Evolutionary conservation across 2,797 vertebrate genomes (phyloP), one percentile per base, ranked within the genome.

Genomic region (Peromyscus nudipes): DNA sequence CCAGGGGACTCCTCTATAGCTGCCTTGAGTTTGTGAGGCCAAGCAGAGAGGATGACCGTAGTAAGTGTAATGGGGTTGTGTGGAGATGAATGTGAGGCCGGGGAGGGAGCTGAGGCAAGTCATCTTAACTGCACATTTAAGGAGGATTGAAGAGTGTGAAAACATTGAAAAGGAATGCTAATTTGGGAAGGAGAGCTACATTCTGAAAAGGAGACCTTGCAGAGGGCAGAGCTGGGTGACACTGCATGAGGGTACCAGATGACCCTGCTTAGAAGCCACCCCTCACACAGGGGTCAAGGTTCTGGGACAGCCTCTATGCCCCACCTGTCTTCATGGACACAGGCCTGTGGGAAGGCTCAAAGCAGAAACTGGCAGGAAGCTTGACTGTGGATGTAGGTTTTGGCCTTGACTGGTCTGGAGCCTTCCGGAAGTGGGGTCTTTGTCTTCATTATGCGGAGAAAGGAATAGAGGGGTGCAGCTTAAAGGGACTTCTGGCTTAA

Each of bases 81-180:
- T 6, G 57, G 89, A 97, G 94, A 98, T 96, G 64, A 93, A 97
- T 85, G 67, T 43, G 88, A 62, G 90, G 49, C 95, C 3, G 7
- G 1, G 0, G 0, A 31, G 69, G 94, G 84, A 91, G 80, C 60
- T 19, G 60, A 80, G 92, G 57, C 77, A 55, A 96, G 57, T 91
- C 89, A 1, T 89, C 97, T 97, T 97, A 97, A 98, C 95, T 40
- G 95, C 96, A 94, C 94, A 94, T 97, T 98, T 97, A 98, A 76
- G 96, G 96, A 91, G 96, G 5, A 91, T 77, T 60, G 96, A 93
- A 82, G 62, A 82, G 86, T 77, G 76, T 89, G 95, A 83, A 97
- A 96, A 96, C 92, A 31, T 91, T 96, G 91, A 55, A 98, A 97
- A 93, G 49, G 69, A 88, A 97, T 95, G 95, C 92, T 96, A 89